phyloP scores from a whole-genome alignment of 2,113 vertebrate genomes.

The Brachirus orientalis region DNA sequence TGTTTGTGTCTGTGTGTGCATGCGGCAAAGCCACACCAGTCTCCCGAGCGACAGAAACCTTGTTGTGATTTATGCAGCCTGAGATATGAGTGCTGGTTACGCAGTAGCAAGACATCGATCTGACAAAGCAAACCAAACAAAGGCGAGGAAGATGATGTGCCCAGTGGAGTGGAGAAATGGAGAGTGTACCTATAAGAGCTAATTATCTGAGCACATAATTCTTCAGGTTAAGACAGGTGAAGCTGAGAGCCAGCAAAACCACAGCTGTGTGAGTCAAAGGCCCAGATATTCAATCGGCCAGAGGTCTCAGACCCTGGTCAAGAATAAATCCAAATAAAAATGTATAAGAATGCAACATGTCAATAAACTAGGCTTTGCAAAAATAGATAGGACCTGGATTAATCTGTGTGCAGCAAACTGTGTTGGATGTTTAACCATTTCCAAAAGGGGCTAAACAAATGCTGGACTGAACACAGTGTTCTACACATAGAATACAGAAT shows the following conservation, averaged over 20 bases:
- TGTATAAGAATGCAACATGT: slow-evolving; percentile 17
- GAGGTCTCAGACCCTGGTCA: slow-evolving; percentile 59
- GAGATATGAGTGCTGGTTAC: slow-evolving; percentile 85
- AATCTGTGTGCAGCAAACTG: slow-evolving; percentile 28
- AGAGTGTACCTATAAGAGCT: slow-evolving; percentile 85
- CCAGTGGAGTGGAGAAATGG: slow-evolving; percentile 85
- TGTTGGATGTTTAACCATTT: slow-evolving; percentile 2
- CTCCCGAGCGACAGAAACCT: slow-evolving; percentile 83
- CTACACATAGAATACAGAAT: neutral
- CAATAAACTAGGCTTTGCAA: slow-evolving; percentile 25
- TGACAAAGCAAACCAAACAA: slow-evolving; percentile 88
- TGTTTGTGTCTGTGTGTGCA: slow-evolving; percentile 59
- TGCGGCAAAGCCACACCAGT: slow-evolving; percentile 70
- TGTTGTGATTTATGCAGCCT: slow-evolving; percentile 85
- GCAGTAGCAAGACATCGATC: slow-evolving; percentile 86
- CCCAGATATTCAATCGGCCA: slow-evolving; percentile 41
- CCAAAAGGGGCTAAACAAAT: slow-evolving; percentile 10
- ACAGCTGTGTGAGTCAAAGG: slow-evolving; percentile 65
- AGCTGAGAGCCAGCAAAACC: slow-evolving; percentile 70
- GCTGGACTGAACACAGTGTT: neutral
- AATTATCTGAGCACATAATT: slow-evolving; percentile 86
- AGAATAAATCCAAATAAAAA: slow-evolving; percentile 52
- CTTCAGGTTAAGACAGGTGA: slow-evolving; percentile 84
- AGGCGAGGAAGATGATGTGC: slow-evolving; percentile 86
- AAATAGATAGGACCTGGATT: slow-evolving; percentile 9